These are phyloP conservation scores for Drosophila barbarae DNA, from an alignment of 2,888 invertebrate species.

Conservation along the genomic window DNA sequence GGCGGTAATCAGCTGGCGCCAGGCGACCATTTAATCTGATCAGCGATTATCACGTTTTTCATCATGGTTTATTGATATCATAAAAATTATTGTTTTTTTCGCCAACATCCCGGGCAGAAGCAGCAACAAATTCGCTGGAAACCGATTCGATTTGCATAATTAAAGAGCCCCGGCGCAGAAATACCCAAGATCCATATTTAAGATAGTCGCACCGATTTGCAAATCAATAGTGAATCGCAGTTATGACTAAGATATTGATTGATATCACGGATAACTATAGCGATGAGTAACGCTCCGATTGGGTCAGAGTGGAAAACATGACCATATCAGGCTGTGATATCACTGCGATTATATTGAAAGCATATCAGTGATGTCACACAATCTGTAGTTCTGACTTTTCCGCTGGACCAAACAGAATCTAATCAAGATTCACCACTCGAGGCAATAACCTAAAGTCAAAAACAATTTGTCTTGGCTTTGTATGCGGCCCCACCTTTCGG, in stretches of 20 bases:
- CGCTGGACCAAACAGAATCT: conserved; percentile 14
- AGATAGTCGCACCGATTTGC: conserved; percentile 63
- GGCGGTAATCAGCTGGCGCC: conserved; percentile 73
- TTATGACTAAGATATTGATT: conserved; percentile 54
- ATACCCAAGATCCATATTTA: conserved; percentile 61
- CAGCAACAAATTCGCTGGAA: conserved; percentile 54
- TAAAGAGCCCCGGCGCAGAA: conserved; percentile 46
- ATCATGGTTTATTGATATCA: conserved; percentile 76
- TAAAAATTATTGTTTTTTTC: conserved; percentile 70
- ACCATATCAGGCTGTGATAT: conserved; percentile 8
- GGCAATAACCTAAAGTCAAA: conserved; percentile 38
- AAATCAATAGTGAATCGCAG: conserved; percentile 53
- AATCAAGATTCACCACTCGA: conserved; percentile 50
- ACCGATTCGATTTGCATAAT: conserved; percentile 70
- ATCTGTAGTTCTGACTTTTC: conserved; percentile 5
- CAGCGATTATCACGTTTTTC: conserved; percentile 75
- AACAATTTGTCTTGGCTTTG: conserved; percentile 61
- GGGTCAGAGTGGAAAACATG: conserved; percentile 10
- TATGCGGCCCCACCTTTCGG: conserved; percentile 43
- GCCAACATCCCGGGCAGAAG: conserved; percentile 25
- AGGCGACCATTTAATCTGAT: conserved; percentile 72
- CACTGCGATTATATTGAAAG: neutral
- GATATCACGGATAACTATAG: conserved; percentile 59
- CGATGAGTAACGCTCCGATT: conserved; percentile 53
- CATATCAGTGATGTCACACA: conserved; percentile 8